These are phyloP conservation scores for Phenganax stokvisi DNA, from an alignment of 92 coral and sea anemone species.

Conservation along the genomic window DNA sequence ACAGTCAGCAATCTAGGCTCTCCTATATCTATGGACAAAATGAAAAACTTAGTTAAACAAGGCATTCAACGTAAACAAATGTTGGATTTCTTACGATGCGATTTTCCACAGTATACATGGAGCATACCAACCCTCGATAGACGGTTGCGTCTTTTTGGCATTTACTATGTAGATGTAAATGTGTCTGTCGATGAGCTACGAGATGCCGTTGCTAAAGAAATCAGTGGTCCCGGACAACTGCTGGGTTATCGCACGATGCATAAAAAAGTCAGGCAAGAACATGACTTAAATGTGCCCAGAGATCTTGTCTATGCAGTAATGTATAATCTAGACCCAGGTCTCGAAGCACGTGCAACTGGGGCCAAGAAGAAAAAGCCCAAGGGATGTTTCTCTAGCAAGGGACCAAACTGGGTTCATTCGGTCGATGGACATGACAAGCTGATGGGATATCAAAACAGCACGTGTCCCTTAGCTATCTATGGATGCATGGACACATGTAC, in stretches of 20 bases:
- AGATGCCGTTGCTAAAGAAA: constrained; percentile 2
- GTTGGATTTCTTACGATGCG: neutral
- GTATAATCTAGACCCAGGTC: constrained; percentile 4
- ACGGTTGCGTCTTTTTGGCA: constrained; percentile 49
- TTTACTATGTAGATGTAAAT: constrained; percentile 48
- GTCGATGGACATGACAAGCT: constrained; percentile 7
- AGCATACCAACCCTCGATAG: constrained; percentile 14
- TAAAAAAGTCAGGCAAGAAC: neutral
- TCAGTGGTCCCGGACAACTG: neutral
- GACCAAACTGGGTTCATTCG: constrained; percentile 17
- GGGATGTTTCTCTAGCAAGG: neutral
- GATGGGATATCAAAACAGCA: neutral
- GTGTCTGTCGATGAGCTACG: constrained; percentile 46
- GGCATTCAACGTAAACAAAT: too few species aligned
- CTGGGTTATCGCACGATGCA: constrained; percentile 7
- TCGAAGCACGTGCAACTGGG: neutral
- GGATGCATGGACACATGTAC: neutral
- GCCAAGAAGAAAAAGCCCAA: constrained; percentile 5
- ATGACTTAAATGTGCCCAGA: neutral
- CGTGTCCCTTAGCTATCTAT: neutral
- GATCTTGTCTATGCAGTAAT: constrained; percentile 3
- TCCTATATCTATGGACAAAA: too few species aligned
- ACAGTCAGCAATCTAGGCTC: too few species aligned
- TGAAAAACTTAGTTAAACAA: neutral
- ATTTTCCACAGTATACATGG: constrained; percentile 18